phyloP scores from a whole-genome alignment of 2,888 invertebrate species.

The Lasioglossum morio region DNA sequence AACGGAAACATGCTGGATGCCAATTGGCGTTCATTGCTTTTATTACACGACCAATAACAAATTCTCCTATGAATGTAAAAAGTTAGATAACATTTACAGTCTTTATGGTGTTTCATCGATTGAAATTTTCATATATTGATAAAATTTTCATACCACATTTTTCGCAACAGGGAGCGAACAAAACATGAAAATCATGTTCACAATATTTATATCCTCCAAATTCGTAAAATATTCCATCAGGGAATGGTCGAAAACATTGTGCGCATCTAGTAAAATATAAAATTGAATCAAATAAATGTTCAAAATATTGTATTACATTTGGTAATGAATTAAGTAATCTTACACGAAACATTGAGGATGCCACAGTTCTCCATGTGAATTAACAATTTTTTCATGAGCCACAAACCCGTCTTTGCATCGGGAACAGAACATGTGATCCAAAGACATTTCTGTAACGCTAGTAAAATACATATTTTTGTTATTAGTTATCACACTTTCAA shows the following conservation, averaged over 20 bases:
- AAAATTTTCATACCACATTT: slow-evolving; percentile 91
- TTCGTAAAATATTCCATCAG: slow-evolving; percentile 99
- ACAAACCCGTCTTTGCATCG: slow-evolving; percentile 98
- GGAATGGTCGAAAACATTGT: slow-evolving; percentile 99
- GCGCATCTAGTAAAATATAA: slow-evolving; percentile 90
- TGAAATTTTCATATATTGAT: slow-evolving; percentile 49
- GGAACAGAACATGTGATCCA: slow-evolving; percentile 97
- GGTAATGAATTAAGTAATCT: slow-evolving; percentile 83
- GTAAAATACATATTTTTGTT: slow-evolving; percentile 9
- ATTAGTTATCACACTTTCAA: background rate
- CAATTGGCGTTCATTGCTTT: slow-evolving; percentile 99
- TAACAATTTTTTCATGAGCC: slow-evolving; percentile 98
- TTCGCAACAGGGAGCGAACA: slow-evolving; percentile 96
- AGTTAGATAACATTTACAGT: slow-evolving; percentile 8
- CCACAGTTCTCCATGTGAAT: slow-evolving; percentile 99
- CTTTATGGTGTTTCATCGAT: background rate
- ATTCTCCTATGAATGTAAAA: slow-evolving; percentile 88
- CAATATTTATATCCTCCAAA: slow-evolving; percentile 99
- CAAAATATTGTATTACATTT: background rate
- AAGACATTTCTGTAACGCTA: slow-evolving; percentile 89
- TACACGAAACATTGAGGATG: slow-evolving; percentile 99
- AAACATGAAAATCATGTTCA: slow-evolving; percentile 98
- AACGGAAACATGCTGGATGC: slow-evolving; percentile 99
- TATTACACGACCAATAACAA: slow-evolving; percentile 99
- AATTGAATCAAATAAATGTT: slow-evolving; percentile 4